Base-by-base conservation (phyloP, 2,888 invertebrate genomes). In the Trilocha varians region DNA sequence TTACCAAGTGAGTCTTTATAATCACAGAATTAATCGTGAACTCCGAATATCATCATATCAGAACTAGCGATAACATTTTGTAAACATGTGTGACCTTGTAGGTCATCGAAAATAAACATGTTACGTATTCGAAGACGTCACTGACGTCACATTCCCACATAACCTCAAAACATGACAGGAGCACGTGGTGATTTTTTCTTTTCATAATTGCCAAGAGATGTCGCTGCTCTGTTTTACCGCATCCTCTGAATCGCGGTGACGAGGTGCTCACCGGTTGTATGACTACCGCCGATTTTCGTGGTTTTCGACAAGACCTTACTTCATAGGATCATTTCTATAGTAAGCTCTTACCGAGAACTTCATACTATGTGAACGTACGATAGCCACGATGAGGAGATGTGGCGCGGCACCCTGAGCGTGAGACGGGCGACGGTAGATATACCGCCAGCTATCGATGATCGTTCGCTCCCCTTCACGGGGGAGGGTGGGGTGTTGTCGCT, bases 271-370 rank as follows among this genome's bases (percentile, higher is more conserved):
- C 14, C n/a, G 32, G n/a, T 15, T 17, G 14, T 9, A 33, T 38
- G 18, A 36, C 8, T 33, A 34, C 13, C 8, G 18, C 11, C 34
- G 16, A 16, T 17, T 34, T 13, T 25, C 9, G 3, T n/a, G 5
- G 9, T n/a, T 2, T 6, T 1, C 8, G 40, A 0, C 13, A 58
- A 58, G 59, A 56, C 57, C 48, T 56, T 56, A 56, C 54, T 55
- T 55, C 54, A 57, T 55, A 55, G 56, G 55, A 57, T 57, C 57
- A 57, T 57, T 57, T 57, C 53, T 55, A 55, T 54, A 57, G 57
- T 57, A 57, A 55, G 57, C 49, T 55, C 53, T 57, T 53, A 52
- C 48, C 56, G 49, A 55, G 53, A 53, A 43, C 39, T 40, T 47
- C 53, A 55, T 52, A 48, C 43, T 43, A 52, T 40, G 49, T 54